Evolutionary conservation across 2,113 vertebrate genomes (phyloP).

Genomic region (Equus quagga): DNA sequence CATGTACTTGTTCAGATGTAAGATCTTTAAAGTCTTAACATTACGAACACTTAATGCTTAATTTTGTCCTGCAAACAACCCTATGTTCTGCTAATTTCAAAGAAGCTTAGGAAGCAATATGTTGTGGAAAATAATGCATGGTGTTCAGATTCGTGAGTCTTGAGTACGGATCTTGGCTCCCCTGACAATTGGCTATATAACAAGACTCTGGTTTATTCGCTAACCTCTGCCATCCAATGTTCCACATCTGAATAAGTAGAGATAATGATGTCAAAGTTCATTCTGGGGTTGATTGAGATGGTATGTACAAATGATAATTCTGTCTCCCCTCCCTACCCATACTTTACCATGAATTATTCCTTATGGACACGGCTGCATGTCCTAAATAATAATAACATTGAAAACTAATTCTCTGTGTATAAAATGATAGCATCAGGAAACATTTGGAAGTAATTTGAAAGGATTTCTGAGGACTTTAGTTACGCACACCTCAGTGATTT

Average conservation of each 20-base stretch:
- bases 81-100: not conserved
- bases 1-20: not conserved
- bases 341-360: not conserved
- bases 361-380: not conserved
- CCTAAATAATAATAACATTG: not conserved
- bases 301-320: not conserved
- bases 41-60: not conserved
- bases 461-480: not conserved
- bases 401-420: not conserved
- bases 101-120: not conserved
- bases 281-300: not conserved
- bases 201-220: not conserved
- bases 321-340: not conserved
- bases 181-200: not conserved
- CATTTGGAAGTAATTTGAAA: not conserved
- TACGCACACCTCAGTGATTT: not conserved
- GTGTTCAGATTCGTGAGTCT: not conserved
- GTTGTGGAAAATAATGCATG: not conserved
- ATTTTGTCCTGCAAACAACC: not conserved
- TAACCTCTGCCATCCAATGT: not conserved
- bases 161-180: not conserved
- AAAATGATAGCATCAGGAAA: not conserved
- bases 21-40: not conserved
- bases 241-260: not conserved
- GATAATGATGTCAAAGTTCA: not conserved